Evolutionary conservation across 1,140 invertebrate genomes (phyloP).

Genomic region (Lutraria rhynchaena): DNA sequence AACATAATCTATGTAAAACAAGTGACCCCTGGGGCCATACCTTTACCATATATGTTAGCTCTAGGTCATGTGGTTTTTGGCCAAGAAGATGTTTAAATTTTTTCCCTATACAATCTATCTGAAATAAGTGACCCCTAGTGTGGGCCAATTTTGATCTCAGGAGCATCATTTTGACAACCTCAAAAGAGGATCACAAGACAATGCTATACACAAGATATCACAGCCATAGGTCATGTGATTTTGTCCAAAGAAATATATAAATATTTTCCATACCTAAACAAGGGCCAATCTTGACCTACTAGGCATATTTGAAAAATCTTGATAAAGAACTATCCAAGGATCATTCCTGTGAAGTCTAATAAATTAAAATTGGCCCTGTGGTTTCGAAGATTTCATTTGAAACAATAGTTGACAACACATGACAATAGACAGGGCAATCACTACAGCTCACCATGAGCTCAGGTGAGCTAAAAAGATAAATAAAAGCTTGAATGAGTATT

Average conservation of each 20-base stretch:
- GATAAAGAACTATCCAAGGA: not conserved
- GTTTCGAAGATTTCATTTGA: not conserved
- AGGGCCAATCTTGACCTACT: not conserved
- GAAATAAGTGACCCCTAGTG: not conserved
- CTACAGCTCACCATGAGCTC: too few relatives aligned
- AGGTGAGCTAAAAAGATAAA: too few relatives aligned
- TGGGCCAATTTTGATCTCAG: too few relatives aligned
- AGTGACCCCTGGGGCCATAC: too few relatives aligned
- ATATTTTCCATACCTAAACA: not conserved
- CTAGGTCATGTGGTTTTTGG: not conserved
- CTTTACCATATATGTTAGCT: not conserved
- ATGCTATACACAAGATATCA: not conserved
- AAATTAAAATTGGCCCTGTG: not conserved
- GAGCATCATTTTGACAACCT: not conserved
- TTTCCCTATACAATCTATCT: conserved; percentile 1
- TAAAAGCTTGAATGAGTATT: too few relatives aligned
- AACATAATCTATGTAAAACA: too few relatives aligned
- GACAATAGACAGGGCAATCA: too few relatives aligned
- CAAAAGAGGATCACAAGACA: not conserved
- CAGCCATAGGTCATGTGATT: not conserved
- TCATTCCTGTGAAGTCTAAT: not conserved
- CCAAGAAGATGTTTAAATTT: not conserved
- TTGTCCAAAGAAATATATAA: not conserved
- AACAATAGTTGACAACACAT: too few relatives aligned
- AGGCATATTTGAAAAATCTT: not conserved